A percentile compares a stretch with the other conserved stretches of the same genome.
Evolutionary conservation across 2,797 vertebrate species (phyloP).

Genomic region (Etheostoma perlongum): DNA sequence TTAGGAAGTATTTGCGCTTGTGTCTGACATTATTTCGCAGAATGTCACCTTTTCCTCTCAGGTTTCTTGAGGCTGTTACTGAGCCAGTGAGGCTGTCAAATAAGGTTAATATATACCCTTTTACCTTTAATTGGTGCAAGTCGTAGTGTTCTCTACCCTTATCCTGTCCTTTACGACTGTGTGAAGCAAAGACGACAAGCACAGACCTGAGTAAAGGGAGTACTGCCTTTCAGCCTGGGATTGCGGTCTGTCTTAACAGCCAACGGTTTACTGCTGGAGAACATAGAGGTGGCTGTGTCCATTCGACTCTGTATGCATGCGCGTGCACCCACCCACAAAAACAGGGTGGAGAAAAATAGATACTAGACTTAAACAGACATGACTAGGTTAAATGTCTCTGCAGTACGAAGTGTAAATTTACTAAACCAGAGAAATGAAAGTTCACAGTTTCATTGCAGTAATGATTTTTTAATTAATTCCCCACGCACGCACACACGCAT

Average conservation of each 20-base stretch:
- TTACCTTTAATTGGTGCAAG: constrained; percentile 17
- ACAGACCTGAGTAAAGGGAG: constrained; percentile 71
- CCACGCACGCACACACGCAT: constrained; percentile 1
- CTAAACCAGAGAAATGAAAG: constrained; percentile 49
- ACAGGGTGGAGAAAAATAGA: background rate
- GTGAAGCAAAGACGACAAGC: constrained; percentile 57
- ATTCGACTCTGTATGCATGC: constrained; percentile 67
- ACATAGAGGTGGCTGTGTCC: constrained; percentile 77
- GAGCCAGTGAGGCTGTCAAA: constrained; percentile 24
- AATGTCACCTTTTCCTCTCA: constrained; percentile 35
- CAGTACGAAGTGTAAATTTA: constrained; percentile 37
- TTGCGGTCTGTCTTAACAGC: constrained; percentile 58
- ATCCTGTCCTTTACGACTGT: constrained; percentile 37
- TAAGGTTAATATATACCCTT: constrained; percentile 38
- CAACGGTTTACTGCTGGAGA: constrained; percentile 66
- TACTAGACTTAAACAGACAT: constrained; percentile 45
- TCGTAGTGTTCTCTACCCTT: constrained; percentile 38
- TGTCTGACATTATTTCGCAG: constrained; percentile 20
- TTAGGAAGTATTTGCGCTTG: constrained; percentile 14
- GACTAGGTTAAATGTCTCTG: constrained; percentile 45
- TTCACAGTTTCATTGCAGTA: constrained; percentile 45
- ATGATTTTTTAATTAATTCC: constrained; percentile 56
- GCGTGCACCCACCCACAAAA: constrained; percentile 60
- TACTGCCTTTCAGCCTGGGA: constrained; percentile 67
- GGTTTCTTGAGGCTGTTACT: constrained; percentile 24